phyloP scores from a whole-genome alignment of 2,113 vertebrate species.

The Caracal caracal region DNA sequence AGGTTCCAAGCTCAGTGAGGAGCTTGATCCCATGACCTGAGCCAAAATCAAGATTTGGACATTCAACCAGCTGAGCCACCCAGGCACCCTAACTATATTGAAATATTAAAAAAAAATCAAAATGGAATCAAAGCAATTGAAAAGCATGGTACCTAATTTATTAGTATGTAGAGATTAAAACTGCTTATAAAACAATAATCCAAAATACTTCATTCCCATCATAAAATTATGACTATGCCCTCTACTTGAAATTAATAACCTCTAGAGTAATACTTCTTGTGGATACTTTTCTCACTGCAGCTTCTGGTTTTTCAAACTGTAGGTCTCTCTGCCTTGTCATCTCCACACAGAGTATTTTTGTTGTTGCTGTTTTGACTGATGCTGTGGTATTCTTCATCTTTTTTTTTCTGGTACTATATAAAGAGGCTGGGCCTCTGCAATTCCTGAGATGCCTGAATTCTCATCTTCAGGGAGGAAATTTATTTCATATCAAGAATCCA shows the following conservation, averaged over 20 bases:
- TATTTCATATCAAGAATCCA: background rate
- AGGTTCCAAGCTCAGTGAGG: too few relatives aligned
- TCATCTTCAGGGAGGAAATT: background rate
- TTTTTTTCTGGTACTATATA: background rate
- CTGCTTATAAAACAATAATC: conserved; percentile 17
- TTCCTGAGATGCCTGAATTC: background rate
- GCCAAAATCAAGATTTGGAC: too few relatives aligned
- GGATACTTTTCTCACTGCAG: background rate
- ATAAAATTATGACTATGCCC: background rate
- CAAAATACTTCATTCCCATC: background rate
- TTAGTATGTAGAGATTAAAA: conserved; percentile 2
- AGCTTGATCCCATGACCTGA: too few relatives aligned
- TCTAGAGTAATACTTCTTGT: background rate
- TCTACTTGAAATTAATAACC: background rate
- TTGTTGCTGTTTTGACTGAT: background rate
- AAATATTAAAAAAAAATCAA: conserved; percentile 52
- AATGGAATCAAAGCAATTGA: conserved; percentile 30
- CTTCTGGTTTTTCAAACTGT: background rate
- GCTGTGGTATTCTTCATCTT: background rate
- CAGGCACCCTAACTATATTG: background rate
- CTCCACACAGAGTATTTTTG: background rate
- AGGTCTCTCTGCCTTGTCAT: background rate
- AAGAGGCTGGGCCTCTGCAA: background rate
- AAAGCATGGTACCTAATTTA: background rate
- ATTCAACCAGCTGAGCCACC: too few relatives aligned